Evolutionary conservation across 1,140 invertebrate species (phyloP), one percentile per base, ranked within the genome.

Genomic region (Chlorops oryzae): DNA sequence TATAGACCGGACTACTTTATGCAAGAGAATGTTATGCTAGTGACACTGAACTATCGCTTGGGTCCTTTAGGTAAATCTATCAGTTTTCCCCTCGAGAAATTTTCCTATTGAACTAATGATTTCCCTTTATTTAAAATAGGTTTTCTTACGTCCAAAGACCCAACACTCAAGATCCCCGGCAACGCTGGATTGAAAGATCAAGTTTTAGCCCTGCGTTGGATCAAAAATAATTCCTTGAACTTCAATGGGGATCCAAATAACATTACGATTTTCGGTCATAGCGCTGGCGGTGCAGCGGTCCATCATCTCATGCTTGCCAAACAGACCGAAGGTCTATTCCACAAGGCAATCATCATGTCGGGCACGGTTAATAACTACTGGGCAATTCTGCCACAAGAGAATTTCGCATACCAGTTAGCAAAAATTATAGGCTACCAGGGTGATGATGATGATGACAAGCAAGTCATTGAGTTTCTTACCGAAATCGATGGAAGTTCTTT

Each of bases 1-100:
- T 81, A 81, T 52, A 78, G 80, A 15, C 79, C 81, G 3, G 80
- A 84, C 56, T 80, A 81, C 44, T 73, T 87, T 5, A 64, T 81
- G 20, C 62, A 75, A 17, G 73, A 85, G 61, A 77, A 80, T 45
- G 70, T 86, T 1, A 68, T 88, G 12, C 47, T 87, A 0, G 81
- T 88, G 0, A 80, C 80, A 2, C 70, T 87, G 2, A 86, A 87
- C 61, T 89, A 88, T 68, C 77, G 86, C 45, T 62, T 86, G 2
- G 81, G 80, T 45, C 68, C 75, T 21, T 72, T 83, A 5, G 81
- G 81, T 55, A 49, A 62, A 56, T 44, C 20, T 22, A 6, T 39
- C 3, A n/a, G 18, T 39, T 15, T 3, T 17, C 22, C 10, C 21
- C 21, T 18, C 24, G n/a, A 44, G 13, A 15, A 7, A 22, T 41